A percentile compares a stretch with the other conserved stretches of the same genome.
These are phyloP conservation scores for Stratiomys singularior DNA, from an alignment of 2,888 invertebrate species.

Conservation along the genomic window DNA sequence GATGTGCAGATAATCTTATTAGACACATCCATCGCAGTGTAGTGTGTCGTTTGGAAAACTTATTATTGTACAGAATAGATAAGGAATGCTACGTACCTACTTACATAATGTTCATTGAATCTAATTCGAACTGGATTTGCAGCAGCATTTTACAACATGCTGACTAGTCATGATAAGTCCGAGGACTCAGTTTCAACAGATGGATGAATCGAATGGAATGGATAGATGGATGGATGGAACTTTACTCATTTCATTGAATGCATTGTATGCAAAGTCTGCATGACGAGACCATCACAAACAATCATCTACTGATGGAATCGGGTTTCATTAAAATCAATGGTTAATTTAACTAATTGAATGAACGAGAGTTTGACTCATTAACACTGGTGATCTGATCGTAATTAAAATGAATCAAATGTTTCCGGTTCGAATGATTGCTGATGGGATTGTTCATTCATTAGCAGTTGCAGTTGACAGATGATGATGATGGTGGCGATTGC, in stretches of 20 bases:
- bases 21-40: not conserved
- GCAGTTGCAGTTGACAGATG: slow-evolving; percentile 48
- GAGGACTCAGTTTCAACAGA: slow-evolving; percentile 31
- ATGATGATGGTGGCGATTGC: not conserved
- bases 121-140: slow-evolving; percentile 35
- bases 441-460: slow-evolving; percentile 5
- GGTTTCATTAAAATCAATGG: slow-evolving; percentile 55
- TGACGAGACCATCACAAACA: slow-evolving; percentile 43
- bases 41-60: not conserved
- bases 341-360: slow-evolving; percentile 54
- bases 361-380: slow-evolving; percentile 53
- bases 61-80: not conserved
- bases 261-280: slow-evolving; percentile 48
- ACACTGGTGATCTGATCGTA: slow-evolving; percentile 54
- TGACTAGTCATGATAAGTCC: too few species aligned
- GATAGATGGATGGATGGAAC: too few species aligned
- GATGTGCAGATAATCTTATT: slow-evolving; percentile 22
- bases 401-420: slow-evolving; percentile 55
- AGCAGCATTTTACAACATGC: too few species aligned
- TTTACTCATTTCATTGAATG: too few species aligned
- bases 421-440: slow-evolving; percentile 50
- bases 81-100: not conserved
- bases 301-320: slow-evolving; percentile 4
- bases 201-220: slow-evolving; percentile 17
- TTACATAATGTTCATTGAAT: slow-evolving; percentile 26